Base-by-base conservation (phyloP, 2,888 invertebrate species). In the Phragmatobia fuliginosa region DNA sequence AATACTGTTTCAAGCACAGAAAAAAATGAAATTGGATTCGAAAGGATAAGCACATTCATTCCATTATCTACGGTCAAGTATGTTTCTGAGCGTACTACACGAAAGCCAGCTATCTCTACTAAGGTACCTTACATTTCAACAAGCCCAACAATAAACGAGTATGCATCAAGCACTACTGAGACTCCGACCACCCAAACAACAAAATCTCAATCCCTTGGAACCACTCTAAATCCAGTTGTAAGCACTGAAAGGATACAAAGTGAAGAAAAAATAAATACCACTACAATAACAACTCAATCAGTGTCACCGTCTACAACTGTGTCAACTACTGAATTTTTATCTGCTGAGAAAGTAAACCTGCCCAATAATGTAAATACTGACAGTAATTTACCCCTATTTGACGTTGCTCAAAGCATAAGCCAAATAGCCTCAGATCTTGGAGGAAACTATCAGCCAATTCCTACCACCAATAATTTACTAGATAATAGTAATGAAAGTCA, bases 381-480 rank as follows among this genome's bases (percentile, higher is more conserved):
- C 25, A 73, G 79, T 11, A 87, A 87, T 66, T 76, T 83, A 25
- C 73, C 90, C 62, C 91, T 94, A 45, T 94, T 95, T 82, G 95
- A 95, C 80, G 91, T 95, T 41, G 93, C 94, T 66, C 92, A 93
- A 80, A 95, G 95, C 80, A 92, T 95, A 62, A 95, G 94, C 77
- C 95, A 95, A 88, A 95, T 95, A 78, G 94, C 95, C 67, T 94
- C 94, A 4, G 95, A 95, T 81, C 86, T 95, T 33, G 94, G 93
- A 41, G 87, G 87, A 59, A 90, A 85, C 69, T 93, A 90, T 75
- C 88, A 86, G 77, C 91, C 94, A 61, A 78, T 92, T 38, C 92
- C 94, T 59, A 93, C 94, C 28, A 82, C 90, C 2, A 91, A 85
- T 62, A 88, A 90, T 77, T 80, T 93, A 78, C 76, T 91, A 68